Conservation (phyloP, 2,113 vertebrate genomes). For the Leucopsar rothschildi region DNA sequence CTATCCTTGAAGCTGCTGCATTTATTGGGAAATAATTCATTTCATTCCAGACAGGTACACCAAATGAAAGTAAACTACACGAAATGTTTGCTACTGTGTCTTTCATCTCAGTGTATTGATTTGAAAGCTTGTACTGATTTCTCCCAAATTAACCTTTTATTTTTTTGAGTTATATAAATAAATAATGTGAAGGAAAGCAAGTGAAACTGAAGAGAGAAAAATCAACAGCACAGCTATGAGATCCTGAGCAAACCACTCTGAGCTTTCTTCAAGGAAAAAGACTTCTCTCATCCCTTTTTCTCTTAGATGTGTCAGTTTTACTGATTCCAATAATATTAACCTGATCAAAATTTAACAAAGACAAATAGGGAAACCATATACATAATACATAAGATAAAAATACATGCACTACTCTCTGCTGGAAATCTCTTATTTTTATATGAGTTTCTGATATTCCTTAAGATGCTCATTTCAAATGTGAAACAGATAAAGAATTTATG, state of each 20-base stretch:
- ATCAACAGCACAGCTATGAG: not conserved
- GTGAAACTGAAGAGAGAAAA: not conserved
- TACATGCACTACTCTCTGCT: not conserved
- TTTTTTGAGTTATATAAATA: slow-evolving; percentile 21
- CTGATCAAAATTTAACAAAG: slow-evolving; percentile 43
- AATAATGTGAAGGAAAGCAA: slow-evolving; percentile 8
- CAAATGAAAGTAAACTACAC: not conserved
- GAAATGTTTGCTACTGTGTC: not conserved
- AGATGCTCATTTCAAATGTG: slow-evolving; percentile 16
- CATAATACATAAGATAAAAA: slow-evolving; percentile 47
- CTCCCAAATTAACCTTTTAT: slow-evolving; percentile 34
- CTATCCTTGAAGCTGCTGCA: not conserved
- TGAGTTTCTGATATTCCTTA: slow-evolving; percentile 8
- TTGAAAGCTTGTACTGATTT: slow-evolving; percentile 13
- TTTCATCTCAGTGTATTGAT: slow-evolving; percentile 40
- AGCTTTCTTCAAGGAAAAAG: slow-evolving; percentile 9
- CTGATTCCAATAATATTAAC: not conserved
- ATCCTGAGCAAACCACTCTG: not conserved
- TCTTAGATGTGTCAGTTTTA: not conserved
- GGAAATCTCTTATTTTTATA: slow-evolving; percentile 2
- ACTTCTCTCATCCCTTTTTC: not conserved
- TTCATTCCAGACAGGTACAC: slow-evolving; percentile 8
- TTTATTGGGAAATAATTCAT: slow-evolving; percentile 44
- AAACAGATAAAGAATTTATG: slow-evolving; percentile 25
- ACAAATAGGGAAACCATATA: not conserved